Evolutionary conservation across 2,113 vertebrate genomes (phyloP), one percentile per base, ranked within the genome.

Genomic region (Erpornis zantholeuca): DNA sequence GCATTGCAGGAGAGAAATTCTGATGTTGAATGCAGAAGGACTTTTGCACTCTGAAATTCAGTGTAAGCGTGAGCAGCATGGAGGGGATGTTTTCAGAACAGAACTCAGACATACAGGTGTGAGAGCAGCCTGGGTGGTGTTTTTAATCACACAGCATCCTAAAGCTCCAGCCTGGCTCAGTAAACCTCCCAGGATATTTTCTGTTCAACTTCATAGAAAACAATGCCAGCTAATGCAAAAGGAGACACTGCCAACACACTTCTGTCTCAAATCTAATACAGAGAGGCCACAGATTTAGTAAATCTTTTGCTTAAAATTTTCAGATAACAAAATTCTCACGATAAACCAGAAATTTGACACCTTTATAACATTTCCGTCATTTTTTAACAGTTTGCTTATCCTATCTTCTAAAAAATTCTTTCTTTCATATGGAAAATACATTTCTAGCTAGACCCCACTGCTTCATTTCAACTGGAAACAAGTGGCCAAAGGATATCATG

Each of bases 51-150:
- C 60, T 35, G 60, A 24, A 66, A 49, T 66, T 22, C 11, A 65
- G 50, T 1, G 2, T n/a, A 11, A 0, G 0, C 61, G 81, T 6
- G 31, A 85, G 71, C 36, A 76, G 75, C 28, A 7, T 4, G 2
- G 7, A 50, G 68, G 33, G 42, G 42, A n/a, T 40, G 47, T 66
- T 77, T 44, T 22, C 60, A 47, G 20, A 60, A 3, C 38, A 20
- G 19, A 65, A 45, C 3, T 0, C 3, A 81, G 80, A 53, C 65
- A 50, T 3, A 3, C 1, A 13, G 44, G 53, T 35, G 40, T 0
- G 1, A 17, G 47, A 81, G 64, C 68, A 65, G 54, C 33, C 82
- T 11, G 35, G 49, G 3, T 2, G 12, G 5, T 20, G 16, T 12
- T 66, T 56, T 14, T 35, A 64, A 40, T 11, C 44, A 28, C 59